Base-by-base conservation (phyloP, 2,797 vertebrate genomes). In the Micropoecilia bifurca region DNA sequence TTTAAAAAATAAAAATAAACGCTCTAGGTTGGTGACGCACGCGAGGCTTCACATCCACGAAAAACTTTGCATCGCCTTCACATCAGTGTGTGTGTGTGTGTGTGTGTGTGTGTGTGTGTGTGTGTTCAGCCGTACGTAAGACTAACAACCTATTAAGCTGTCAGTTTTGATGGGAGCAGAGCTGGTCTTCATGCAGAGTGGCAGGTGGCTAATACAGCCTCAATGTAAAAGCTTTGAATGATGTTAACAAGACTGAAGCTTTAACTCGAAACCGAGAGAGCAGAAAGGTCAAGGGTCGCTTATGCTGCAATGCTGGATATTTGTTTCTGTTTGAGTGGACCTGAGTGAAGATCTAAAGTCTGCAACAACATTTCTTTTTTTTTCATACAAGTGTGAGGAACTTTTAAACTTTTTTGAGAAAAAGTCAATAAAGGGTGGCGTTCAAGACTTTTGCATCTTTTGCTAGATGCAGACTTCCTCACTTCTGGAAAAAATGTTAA, bases 91-190 rank as follows among this genome's bases (percentile, higher is more conserved):
- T 53, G n/a, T 69, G 79, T 53, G 28, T 71, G 50, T 75, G 25
- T 66, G 75, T 55, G n/a, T n/a, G n/a, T n/a, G 41, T 1, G 0
- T 30, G 43, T 53, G n/a, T 69, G 79, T 53, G 28, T 71, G 50
- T 75, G 25, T 66, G 75, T 55, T 77, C 50, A 74, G 25, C 45
- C 36, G 66, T 81, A 69, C 76, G 69, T 61, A 82, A 80, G 36
- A 83, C 48, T 10, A 25, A 80, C 73, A 25, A 80, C 73, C 82
- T 45, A 83, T 89, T 82, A 87, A 89, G 68, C 22, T 88, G 69
- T 82, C 63, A 41, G 74, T 72, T 88, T 79, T 80, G 50, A 91
- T 87, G 41, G 53, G 71, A 68, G 68, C 12, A 13, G 41, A 71
- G 68, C 25, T 71, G 68, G 68, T 71, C 22, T 71, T 45, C 68